A percentile compares a stretch with the other conserved stretches of the same genome.
These are phyloP conservation scores for Anthopleura sola DNA, from an alignment of 64 coral and sea anemone genomes.

Conservation along the genomic window DNA sequence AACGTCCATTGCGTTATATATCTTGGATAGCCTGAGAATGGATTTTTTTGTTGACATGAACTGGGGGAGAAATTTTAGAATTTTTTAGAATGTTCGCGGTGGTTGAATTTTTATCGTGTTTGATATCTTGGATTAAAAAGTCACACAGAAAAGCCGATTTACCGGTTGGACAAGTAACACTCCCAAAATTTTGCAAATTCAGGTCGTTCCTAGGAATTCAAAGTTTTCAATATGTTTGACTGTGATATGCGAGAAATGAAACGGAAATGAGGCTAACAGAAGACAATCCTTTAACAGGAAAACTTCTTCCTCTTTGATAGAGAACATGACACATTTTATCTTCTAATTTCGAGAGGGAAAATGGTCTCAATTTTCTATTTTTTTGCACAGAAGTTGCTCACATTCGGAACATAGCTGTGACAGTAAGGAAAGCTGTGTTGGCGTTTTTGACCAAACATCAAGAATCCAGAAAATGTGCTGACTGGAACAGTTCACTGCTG, in stretches of 20 bases:
- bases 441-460: background rate
- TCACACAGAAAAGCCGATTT: background rate
- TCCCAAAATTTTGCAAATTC: slow-evolving; percentile 14
- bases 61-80: too few relatives aligned
- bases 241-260: background rate
- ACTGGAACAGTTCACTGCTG: background rate
- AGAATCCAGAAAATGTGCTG: background rate
- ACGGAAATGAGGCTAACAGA: background rate
- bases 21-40: too few relatives aligned
- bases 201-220: background rate
- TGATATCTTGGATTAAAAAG: background rate
- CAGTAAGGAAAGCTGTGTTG: background rate
- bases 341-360: background rate
- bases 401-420: background rate
- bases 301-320: background rate
- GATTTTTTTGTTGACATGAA: too few relatives aligned
- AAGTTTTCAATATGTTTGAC: slow-evolving; percentile 8
- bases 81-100: background rate
- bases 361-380: background rate
- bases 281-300: background rate
- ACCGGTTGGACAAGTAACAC: background rate
- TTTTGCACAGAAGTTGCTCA: background rate
- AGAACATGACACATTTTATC: background rate
- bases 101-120: background rate
- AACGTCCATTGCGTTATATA: too few relatives aligned